Base-by-base conservation (phyloP, 2,797 vertebrate genomes). In the Gymnocypris eckloni region DNA sequence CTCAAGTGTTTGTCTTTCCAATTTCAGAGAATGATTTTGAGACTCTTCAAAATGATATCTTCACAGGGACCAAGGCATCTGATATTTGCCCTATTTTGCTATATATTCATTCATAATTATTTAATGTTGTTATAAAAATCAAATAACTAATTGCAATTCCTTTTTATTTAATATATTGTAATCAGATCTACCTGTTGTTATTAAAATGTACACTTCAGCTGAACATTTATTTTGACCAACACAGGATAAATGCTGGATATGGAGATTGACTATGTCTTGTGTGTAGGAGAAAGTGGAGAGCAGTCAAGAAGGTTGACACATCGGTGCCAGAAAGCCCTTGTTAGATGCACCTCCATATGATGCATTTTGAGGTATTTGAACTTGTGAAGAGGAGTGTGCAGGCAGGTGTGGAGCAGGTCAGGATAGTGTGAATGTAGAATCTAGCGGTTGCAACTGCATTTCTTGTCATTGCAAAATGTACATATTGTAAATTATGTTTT, bases 311-410 rank as follows among this genome's bases (percentile, higher is more conserved):
- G 43, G 82, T 43, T 20, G 9, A 77, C 67, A 77, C 15, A 75
- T 13, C 18, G 28, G 4, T 84, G 61, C 7, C 22, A 75, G 22
- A 22, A 72, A 37, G 28, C 33, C 45, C 1, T 52, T 61, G 25
- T 59, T 33, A 77, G 72, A 66, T 66, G 6, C 25, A 50, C 25
- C 25, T 48, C 52, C 81, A 75, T 64, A 43, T 22, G 39, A 82
- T 25, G 37, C 20, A 3, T 69, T 54, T 64, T 77, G 12, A 83
- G 33, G 16, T 25, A 84, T 8, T 54, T 1, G 15, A 33, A 37
- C 45, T n/a, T 6, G 15, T 28, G 45, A 25, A 76, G 15, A 33
- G 5, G 50, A 16, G 79, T 16, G 79, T 37, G 45, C 10, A n/a
- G 20, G 2, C 66, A 25, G 18, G 16, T 52, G 64, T 70, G 20